Conservation (phyloP, 2,888 invertebrate genomes). For the Candidula unifasciata region DNA sequence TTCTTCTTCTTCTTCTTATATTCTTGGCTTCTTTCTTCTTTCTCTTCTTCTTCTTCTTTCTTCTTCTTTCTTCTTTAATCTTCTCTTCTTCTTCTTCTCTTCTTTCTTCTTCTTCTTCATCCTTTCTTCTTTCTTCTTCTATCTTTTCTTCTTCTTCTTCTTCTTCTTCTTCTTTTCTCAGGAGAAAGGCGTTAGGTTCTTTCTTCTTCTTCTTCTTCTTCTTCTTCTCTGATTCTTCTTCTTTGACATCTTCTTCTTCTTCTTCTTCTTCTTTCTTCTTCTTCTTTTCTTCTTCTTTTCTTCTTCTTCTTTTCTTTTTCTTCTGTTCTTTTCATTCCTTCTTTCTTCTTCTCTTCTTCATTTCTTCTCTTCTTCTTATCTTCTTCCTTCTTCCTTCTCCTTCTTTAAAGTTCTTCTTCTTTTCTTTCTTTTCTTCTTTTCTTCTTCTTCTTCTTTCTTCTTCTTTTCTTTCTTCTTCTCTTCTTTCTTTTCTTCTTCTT, state of each 20-base stretch:
- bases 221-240: background rate
- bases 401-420: too few relatives aligned
- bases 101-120: too few relatives aligned
- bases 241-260: background rate
- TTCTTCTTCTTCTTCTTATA: slow-evolving; percentile 2
- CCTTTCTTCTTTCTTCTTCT: too few relatives aligned
- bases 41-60: background rate
- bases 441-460: too few relatives aligned
- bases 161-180: too few relatives aligned
- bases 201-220: too few relatives aligned
- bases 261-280: slow-evolving; percentile 11
- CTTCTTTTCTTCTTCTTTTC: slow-evolving; percentile 22
- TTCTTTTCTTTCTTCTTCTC: too few relatives aligned
- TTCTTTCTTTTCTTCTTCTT: too few relatives aligned
- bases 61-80: background rate
- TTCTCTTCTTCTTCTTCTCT: background rate
- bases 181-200: too few relatives aligned
- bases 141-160: too few relatives aligned
- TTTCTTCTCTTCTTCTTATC: background rate
- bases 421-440: too few relatives aligned
- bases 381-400: background rate
- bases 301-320: slow-evolving; percentile 30
- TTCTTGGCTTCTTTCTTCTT: background rate
- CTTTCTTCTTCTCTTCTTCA: background rate
- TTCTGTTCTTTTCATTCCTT: slow-evolving; percentile 7